Evolutionary conservation across 2,113 vertebrate genomes (phyloP), one percentile per base, ranked within the genome.

Genomic region (Osmerus mordax): DNA sequence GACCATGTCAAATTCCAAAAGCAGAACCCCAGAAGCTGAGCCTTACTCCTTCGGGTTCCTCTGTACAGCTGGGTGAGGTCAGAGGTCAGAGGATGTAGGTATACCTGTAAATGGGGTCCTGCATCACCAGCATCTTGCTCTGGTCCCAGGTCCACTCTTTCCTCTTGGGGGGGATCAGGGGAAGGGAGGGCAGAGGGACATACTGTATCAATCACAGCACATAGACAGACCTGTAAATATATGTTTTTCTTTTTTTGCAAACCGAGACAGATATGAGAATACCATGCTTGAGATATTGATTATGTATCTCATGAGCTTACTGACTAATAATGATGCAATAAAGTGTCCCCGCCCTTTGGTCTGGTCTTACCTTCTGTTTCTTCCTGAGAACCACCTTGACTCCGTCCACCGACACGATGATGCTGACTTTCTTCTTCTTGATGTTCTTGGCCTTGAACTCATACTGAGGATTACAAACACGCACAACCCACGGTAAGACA

Each of bases 391-490:
- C 79, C 80, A 94, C 91, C 78, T 92, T 94, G 81, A 94, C 93
- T 0, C 94, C 93, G 0, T 95, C 94, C 77, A 94, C 94, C 0
- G 96, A 97, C 80, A 96, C 94, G 2, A 94, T 78, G 13, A 97
- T 92, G 91, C 84, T 95, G 77, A 95, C 95, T 79, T 95, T 95
- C 89, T 94, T 96, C 92, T 95, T 97, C 85, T 95, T 95, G 75
- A 96, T 92, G 76, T 93, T 95, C 87, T 95, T 95, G 56, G 93
- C 93, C 86, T 97, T 97, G 89, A 97, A 97, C 85, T 96, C 96
- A 2, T 95, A 97, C 96, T 97, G 73, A 25, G 71, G 84, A 70
- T 77, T 6, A 66, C 58, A 76, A 76, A 63, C 28, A 62, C 0
- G 59, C 16, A 21, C 15, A 69, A 19, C 7, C 61, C 15, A 75